Percentiles rank a stretch among this genome's conserved stretches.
These are phyloP conservation scores for Budorcas taxicolor DNA, from an alignment of 2,113 vertebrate species.

Conservation along the genomic window DNA sequence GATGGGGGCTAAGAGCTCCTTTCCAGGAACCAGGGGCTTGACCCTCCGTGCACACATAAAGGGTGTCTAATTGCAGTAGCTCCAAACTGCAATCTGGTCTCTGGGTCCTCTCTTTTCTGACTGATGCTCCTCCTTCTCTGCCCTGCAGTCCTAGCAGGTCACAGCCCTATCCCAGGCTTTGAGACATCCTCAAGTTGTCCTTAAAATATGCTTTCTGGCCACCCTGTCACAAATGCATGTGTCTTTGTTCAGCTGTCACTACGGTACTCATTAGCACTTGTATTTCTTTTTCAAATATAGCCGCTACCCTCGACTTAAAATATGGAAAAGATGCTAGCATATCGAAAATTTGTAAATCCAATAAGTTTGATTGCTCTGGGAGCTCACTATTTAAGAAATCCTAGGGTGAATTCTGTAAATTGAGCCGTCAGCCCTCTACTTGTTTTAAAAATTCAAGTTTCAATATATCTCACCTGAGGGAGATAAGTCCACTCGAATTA, in stretches of 20 bases:
- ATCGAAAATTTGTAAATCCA: constrained; percentile 27
- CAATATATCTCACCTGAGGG: constrained; percentile 4
- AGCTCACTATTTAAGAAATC: background rate
- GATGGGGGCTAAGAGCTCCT: fast-evolving
- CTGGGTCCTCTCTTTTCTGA: background rate
- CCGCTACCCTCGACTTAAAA: background rate
- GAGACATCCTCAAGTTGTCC: background rate
- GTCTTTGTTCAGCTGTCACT: background rate
- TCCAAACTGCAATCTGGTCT: background rate
- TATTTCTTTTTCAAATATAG: background rate
- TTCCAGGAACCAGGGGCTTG: background rate
- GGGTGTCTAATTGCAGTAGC: background rate
- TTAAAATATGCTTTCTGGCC: background rate
- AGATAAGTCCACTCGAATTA: background rate
- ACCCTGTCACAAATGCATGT: background rate
- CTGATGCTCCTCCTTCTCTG: background rate
- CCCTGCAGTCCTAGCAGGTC: background rate
- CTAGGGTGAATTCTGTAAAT: background rate
- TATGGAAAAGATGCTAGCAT: background rate
- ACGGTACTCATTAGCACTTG: background rate
- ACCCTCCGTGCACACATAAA: background rate
- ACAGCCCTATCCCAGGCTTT: background rate
- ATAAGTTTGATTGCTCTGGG: background rate
- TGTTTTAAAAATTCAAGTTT: constrained; percentile 32
- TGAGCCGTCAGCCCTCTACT: background rate